Conservation (phyloP, 2,797 vertebrate genomes). For the Galaxias olidus region DNA sequence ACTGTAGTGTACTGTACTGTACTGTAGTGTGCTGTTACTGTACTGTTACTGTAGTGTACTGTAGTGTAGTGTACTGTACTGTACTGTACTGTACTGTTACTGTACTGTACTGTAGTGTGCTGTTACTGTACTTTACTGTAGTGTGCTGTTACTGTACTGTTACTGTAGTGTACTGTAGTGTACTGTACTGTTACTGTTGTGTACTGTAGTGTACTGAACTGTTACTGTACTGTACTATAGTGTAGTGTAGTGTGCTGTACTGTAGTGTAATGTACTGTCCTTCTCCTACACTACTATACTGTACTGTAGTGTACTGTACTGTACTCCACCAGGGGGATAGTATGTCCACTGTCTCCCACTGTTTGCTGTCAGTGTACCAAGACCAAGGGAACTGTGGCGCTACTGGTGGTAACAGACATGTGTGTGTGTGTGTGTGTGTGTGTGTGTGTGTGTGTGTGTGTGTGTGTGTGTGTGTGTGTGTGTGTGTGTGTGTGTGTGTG, state of each 20-base stretch:
- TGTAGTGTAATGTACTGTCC: not conserved
- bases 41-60: not conserved
- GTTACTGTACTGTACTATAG: not conserved
- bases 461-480: constrained; percentile 7
- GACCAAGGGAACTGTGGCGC: no score
- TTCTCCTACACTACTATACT: not conserved
- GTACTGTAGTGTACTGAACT: not conserved
- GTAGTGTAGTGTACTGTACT: not conserved
- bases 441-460: constrained; percentile 12
- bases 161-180: no score
- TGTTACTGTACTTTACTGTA: no score
- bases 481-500: constrained; percentile 23
- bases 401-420: no score
- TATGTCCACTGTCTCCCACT: no score
- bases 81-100: not conserved
- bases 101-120: not conserved
- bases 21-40: no score
- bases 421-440: constrained; percentile 8
- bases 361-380: no score
- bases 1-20: not conserved
- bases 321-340: no score
- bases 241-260: no score
- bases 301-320: not conserved
- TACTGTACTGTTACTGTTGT: not conserved
- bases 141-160: no score